Evolutionary conservation across 2,888 invertebrate species (phyloP).

Genomic region (Apotomis capreana): DNA sequence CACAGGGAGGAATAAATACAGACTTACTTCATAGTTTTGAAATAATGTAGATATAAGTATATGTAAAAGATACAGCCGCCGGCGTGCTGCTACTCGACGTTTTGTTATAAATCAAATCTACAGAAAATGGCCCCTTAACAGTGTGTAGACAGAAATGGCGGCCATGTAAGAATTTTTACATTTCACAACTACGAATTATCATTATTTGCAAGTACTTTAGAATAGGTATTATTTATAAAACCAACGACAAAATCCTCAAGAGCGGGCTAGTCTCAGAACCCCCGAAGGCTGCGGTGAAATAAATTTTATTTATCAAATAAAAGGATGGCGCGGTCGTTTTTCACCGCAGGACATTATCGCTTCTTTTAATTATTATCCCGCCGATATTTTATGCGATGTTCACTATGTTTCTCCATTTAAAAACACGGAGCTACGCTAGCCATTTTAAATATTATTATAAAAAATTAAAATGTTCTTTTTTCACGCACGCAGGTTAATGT

Average conservation of each 20-base stretch:
- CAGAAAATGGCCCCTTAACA: too few relatives aligned
- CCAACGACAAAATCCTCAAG: conserved; percentile 28
- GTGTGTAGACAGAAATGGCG: neutral
- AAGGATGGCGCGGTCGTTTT: conserved; percentile 82
- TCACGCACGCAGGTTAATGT: too few relatives aligned
- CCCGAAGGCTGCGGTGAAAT: conserved; percentile 69
- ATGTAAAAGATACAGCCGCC: too few relatives aligned
- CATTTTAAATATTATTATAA: conserved; percentile 5
- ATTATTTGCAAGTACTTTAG: neutral
- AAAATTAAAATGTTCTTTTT: neutral
- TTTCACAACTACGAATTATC: neutral
- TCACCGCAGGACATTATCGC: conserved; percentile 82
- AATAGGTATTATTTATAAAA: neutral
- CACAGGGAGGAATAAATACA: too few relatives aligned
- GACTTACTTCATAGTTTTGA: too few relatives aligned
- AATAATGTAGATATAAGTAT: too few relatives aligned
- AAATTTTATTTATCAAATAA: conserved; percentile 84
- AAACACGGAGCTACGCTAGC: conserved; percentile 37
- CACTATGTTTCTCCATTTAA: conserved; percentile 52
- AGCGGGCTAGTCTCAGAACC: conserved; percentile 24
- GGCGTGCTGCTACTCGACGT: too few relatives aligned
- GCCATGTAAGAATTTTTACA: neutral
- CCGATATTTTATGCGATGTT: conserved; percentile 75
- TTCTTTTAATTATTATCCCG: conserved; percentile 83
- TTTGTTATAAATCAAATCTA: too few relatives aligned